phyloP scores from a whole-genome alignment of 2,888 invertebrate genomes.

The Hemaris fuciformis region DNA sequence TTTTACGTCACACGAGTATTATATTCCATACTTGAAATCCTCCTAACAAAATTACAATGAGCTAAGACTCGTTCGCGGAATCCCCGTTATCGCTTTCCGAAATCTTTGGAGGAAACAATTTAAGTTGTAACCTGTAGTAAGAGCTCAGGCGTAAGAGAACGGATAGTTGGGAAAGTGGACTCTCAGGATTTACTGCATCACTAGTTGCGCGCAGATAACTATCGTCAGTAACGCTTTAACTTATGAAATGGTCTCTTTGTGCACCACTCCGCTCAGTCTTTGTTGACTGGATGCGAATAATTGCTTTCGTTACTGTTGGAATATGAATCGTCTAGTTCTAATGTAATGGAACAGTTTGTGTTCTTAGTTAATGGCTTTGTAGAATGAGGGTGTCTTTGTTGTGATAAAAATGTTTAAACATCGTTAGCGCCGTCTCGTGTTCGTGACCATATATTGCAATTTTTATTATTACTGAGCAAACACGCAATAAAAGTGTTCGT shows the following conservation, averaged over 20 bases:
- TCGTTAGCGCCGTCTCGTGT: constrained; percentile 26
- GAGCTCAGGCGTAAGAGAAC: constrained; percentile 45
- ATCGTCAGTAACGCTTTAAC: constrained; percentile 65
- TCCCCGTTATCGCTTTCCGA: constrained; percentile 34
- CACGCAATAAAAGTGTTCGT: background rate
- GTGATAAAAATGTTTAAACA: constrained; percentile 49
- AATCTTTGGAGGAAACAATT: constrained; percentile 49
- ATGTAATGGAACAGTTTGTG: constrained; percentile 65
- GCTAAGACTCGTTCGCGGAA: constrained; percentile 28
- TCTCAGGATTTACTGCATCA: constrained; percentile 73
- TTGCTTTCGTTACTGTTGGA: constrained; percentile 62
- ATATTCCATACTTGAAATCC: constrained; percentile 26
- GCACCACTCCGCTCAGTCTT: constrained; percentile 49
- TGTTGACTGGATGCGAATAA: constrained; percentile 69
- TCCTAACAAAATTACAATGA: constrained; percentile 28
- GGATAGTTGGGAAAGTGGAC: constrained; percentile 60
- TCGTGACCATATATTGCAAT: constrained; percentile 34
- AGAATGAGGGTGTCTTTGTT: constrained; percentile 51
- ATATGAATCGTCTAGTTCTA: constrained; percentile 66
- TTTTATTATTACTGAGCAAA: constrained; percentile 25
- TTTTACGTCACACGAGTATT: constrained; percentile 4
- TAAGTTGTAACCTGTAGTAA: constrained; percentile 47
- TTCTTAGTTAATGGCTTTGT: constrained; percentile 67
- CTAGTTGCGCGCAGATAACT: constrained; percentile 72
- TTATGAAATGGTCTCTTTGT: constrained; percentile 73